Evolutionary conservation across 2,797 vertebrate genomes (phyloP).

Genomic region (Acanthiza pusilla): DNA sequence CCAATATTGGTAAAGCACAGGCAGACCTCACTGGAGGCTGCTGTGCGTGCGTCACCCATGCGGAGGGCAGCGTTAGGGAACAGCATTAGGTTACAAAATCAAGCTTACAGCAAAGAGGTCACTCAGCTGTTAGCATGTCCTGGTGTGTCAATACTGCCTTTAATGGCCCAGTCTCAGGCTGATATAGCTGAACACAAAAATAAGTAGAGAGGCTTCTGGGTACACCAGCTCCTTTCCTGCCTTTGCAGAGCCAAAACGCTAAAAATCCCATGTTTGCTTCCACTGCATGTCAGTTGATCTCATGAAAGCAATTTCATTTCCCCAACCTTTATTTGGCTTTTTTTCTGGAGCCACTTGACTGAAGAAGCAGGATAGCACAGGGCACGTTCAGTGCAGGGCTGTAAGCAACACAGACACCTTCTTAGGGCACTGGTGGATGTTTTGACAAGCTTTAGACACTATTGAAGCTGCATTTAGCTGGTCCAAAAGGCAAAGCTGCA

Average conservation of each 20-base stretch:
- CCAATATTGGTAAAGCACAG: background rate
- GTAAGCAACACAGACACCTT: background rate
- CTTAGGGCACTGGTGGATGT: background rate
- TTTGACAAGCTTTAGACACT: background rate
- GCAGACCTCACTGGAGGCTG: background rate
- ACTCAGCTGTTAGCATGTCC: fast-evolving
- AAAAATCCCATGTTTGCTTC: background rate
- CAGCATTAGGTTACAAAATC: background rate
- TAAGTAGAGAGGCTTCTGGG: background rate
- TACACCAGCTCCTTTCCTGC: background rate
- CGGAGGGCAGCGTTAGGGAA: background rate
- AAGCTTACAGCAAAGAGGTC: background rate
- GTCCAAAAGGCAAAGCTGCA: background rate
- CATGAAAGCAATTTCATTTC: background rate
- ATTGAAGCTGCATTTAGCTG: background rate
- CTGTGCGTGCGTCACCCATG: fast-evolving
- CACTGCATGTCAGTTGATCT: background rate
- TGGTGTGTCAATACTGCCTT: background rate
- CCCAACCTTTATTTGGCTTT: background rate
- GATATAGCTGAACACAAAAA: background rate
- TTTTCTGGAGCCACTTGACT: background rate
- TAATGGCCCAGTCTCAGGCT: background rate
- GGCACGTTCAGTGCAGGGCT: background rate
- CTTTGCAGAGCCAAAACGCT: background rate
- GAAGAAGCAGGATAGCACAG: background rate